Percentiles rank a stretch among this genome's conserved stretches.
These are phyloP conservation scores for Liparis tanakae DNA, from an alignment of 2,797 vertebrate genomes.

Conservation along the genomic window DNA sequence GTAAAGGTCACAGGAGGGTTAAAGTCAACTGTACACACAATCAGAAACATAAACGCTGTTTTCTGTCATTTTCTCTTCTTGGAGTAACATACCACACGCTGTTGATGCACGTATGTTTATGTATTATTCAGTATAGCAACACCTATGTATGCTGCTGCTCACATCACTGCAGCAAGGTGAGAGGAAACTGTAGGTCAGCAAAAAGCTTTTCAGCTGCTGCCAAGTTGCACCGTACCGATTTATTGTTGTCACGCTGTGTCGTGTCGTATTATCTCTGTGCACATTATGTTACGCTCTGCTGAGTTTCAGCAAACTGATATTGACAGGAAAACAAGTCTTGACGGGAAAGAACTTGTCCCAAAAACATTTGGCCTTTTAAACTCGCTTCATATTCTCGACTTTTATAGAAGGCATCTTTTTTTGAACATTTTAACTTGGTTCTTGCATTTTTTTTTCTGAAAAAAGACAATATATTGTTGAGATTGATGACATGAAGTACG, in stretches of 20 bases:
- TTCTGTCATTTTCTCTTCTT: neutral
- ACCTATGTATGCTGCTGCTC: neutral
- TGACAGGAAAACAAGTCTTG: neutral
- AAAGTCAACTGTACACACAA: neutral
- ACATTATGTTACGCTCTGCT: slow-evolving; percentile 3
- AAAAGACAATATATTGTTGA: neutral
- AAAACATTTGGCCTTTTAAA: neutral
- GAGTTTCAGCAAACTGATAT: neutral
- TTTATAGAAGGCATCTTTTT: neutral
- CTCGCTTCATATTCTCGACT: neutral
- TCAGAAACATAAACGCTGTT: neutral
- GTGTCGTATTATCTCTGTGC: neutral
- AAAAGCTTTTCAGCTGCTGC: slow-evolving; percentile 3
- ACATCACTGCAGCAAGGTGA: slow-evolving; percentile 9
- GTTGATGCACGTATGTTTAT: neutral
- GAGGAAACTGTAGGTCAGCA: neutral
- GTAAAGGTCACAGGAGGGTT: no score
- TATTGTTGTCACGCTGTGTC: neutral
- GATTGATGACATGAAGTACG: neutral
- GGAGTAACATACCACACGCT: neutral
- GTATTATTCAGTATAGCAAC: neutral
- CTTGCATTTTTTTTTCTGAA: neutral
- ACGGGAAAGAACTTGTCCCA: neutral
- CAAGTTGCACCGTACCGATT: slow-evolving; percentile 1
- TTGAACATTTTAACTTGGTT: neutral